These are phyloP conservation scores for Thaleichthys pacificus DNA, from an alignment of 2,797 vertebrate species.

Conservation along the genomic window DNA sequence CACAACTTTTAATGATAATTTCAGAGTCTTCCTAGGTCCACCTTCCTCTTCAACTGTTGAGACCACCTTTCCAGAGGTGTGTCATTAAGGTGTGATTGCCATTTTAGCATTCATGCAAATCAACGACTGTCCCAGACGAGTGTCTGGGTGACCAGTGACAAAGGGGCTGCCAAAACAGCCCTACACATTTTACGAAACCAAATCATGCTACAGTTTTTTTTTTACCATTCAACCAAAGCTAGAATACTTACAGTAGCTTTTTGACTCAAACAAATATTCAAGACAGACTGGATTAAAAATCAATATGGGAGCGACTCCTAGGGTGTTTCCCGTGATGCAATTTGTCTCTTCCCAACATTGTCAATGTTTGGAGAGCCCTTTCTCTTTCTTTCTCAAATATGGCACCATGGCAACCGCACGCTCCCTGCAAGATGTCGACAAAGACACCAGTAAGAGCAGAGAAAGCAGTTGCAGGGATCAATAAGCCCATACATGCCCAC, in stretches of 20 bases:
- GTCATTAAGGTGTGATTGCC: too few relatives aligned
- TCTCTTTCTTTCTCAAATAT: constrained; percentile 14
- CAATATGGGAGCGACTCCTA: constrained; percentile 22
- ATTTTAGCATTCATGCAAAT: too few relatives aligned
- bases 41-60: too few relatives aligned
- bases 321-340: constrained; percentile 16
- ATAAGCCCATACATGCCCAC: constrained; percentile 23
- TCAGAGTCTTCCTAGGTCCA: too few relatives aligned
- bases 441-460: constrained; percentile 28
- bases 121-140: too few relatives aligned
- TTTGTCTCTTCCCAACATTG: constrained; percentile 10
- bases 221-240: constrained; percentile 7
- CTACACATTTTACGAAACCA: background rate
- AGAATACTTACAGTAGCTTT: background rate
- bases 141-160: too few relatives aligned
- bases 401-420: constrained; percentile 56
- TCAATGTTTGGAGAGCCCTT: constrained; percentile 6
- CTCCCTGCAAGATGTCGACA: constrained; percentile 32
- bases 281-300: constrained; percentile 22
- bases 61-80: too few relatives aligned
- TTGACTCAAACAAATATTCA: constrained; percentile 32
- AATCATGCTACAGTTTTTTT: background rate
- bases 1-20: too few relatives aligned
- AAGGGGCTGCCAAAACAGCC: too few relatives aligned
- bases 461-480: constrained; percentile 17